These are phyloP conservation scores for Lagopus leucura DNA, from an alignment of 2,113 vertebrate genomes.

Conservation along the genomic window DNA sequence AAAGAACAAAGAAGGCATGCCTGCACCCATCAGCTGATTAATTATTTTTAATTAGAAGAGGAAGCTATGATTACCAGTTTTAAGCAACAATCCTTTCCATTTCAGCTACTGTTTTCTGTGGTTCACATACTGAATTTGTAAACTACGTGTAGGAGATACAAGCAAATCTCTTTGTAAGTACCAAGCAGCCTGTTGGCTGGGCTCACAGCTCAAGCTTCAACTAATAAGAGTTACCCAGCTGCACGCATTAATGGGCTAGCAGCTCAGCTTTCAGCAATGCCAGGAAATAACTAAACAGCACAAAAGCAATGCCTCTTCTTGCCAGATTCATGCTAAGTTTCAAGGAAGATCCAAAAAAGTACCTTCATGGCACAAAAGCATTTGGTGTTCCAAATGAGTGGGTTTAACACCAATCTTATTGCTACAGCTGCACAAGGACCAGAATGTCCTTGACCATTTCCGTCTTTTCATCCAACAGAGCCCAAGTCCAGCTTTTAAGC, in stretches of 20 bases:
- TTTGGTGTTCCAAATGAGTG: neutral
- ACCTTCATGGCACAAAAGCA: accelerated
- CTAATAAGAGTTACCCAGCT: neutral
- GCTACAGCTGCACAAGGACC: neutral
- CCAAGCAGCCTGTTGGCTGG: neutral
- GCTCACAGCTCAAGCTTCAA: neutral
- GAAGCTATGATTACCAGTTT: slow-evolving; percentile 37
- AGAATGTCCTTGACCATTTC: neutral
- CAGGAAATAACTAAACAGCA: neutral
- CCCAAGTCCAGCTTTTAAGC: neutral
- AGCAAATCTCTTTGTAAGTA: neutral
- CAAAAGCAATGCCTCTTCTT: neutral
- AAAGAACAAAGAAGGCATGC: neutral
- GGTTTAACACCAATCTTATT: neutral
- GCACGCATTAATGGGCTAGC: no score
- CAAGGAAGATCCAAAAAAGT: neutral
- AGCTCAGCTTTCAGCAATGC: neutral
- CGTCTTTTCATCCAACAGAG: neutral
- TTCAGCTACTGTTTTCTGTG: neutral
- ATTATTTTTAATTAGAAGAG: slow-evolving; percentile 51
- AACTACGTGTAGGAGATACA: neutral
- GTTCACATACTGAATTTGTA: neutral
- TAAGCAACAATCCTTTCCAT: neutral
- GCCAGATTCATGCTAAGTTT: neutral
- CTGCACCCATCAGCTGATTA: slow-evolving; percentile 52